phyloP scores from a whole-genome alignment of 2,888 invertebrate species.

The Stenurella melanura region DNA sequence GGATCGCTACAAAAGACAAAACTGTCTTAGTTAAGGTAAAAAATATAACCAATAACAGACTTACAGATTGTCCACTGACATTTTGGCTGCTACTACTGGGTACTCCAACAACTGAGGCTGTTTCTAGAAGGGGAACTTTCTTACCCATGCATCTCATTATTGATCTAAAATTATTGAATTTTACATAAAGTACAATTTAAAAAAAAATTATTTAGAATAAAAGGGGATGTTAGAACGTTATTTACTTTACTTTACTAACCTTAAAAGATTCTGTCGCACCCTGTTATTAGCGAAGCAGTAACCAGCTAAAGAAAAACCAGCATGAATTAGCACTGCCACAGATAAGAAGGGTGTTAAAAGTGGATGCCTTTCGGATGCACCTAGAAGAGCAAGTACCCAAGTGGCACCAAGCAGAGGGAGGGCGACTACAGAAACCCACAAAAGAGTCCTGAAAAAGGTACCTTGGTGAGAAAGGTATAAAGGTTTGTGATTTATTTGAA shows the following conservation, averaged over 20 bases:
- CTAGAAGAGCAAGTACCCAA: constrained; percentile 90
- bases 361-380: constrained; percentile 84
- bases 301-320: constrained; percentile 88
- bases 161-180: constrained; percentile 71
- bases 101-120: constrained; percentile 79
- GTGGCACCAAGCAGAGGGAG: constrained; percentile 88
- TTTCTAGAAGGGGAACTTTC: constrained; percentile 87
- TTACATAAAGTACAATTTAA: background rate
- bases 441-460: constrained; percentile 78
- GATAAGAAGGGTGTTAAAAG: constrained; percentile 86
- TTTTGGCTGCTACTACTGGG: constrained; percentile 87
- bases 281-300: constrained; percentile 91
- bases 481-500: too few relatives aligned
- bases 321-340: constrained; percentile 85
- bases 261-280: constrained; percentile 84
- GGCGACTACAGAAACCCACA: constrained; percentile 91
- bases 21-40: background rate
- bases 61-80: constrained; percentile 79
- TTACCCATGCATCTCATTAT: constrained; percentile 86
- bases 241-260: constrained; percentile 66
- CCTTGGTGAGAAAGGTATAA: background rate
- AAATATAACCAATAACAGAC: constrained; percentile 49
- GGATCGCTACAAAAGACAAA: constrained; percentile 77
- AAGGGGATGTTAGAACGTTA: background rate
- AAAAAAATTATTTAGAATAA: background rate